Conservation (phyloP, 2,888 invertebrate genomes). For the Agriopis leucophaearia region DNA sequence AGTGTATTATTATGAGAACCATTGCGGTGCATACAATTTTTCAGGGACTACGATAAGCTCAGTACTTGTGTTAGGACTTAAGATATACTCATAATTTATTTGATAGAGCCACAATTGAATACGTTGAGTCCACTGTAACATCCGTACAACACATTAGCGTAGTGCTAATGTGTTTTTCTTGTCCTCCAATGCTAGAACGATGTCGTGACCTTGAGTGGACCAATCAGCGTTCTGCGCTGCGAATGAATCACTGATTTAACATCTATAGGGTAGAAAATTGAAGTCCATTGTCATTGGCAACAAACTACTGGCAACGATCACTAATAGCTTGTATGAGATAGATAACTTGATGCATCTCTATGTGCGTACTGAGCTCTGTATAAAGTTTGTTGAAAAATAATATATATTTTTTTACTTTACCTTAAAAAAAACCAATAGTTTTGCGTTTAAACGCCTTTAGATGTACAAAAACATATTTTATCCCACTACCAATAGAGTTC, state of each 20-base stretch:
- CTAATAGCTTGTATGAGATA: neutral
- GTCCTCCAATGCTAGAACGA: neutral
- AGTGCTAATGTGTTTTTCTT: neutral
- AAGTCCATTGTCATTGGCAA: too few relatives aligned
- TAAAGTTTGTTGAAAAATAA: neutral
- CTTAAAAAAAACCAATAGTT: too few relatives aligned
- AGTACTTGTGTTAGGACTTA: neutral
- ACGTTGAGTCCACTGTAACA: too few relatives aligned
- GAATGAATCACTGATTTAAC: too few relatives aligned
- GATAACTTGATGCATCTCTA: neutral
- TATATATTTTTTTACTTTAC: too few relatives aligned
- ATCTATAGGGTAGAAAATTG: too few relatives aligned
- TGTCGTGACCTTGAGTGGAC: neutral
- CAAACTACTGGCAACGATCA: too few relatives aligned
- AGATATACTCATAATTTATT: neutral
- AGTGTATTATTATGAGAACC: slow-evolving; percentile 6
- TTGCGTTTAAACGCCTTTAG: too few relatives aligned
- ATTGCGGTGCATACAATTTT: slow-evolving; percentile 11
- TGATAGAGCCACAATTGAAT: neutral
- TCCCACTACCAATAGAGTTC: too few relatives aligned
- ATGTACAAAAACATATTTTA: too few relatives aligned
- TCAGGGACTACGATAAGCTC: neutral
- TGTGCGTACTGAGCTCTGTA: neutral
- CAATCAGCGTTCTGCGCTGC: neutral
- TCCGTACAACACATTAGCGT: neutral